Conservation (phyloP, 2,888 invertebrate genomes). For the Hoplodrina blanda region DNA sequence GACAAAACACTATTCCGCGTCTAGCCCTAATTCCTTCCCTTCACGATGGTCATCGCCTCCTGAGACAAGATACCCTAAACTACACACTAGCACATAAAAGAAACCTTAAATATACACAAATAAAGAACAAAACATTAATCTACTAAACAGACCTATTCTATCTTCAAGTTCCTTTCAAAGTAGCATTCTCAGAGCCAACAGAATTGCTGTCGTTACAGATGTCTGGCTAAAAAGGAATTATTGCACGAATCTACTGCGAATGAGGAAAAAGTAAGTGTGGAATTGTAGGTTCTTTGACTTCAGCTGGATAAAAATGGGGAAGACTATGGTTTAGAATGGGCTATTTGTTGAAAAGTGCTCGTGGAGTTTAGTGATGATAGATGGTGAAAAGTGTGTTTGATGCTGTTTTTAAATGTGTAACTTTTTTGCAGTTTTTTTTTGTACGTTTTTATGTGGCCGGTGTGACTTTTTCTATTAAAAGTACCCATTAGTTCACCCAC, state of each 20-base stretch:
- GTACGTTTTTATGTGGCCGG: too few species aligned
- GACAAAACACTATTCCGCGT: background rate
- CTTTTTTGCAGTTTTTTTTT: too few species aligned
- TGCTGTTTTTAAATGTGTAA: background rate
- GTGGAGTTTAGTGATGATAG: background rate
- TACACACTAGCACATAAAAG: background rate
- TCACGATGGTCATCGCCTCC: too few species aligned
- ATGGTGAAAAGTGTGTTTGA: too few species aligned
- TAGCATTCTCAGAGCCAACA: conserved; percentile 31
- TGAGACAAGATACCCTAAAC: background rate
- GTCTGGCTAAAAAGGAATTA: conserved; percentile 63
- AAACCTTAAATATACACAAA: conserved; percentile 20
- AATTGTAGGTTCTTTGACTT: conserved; percentile 21
- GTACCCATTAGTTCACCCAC: too few species aligned
- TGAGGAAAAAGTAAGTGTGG: conserved; percentile 52
- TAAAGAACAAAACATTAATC: conserved; percentile 44
- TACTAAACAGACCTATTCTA: conserved; percentile 31
- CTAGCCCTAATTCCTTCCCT: background rate
- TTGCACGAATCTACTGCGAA: conserved; percentile 53
- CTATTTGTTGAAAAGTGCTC: conserved; percentile 5
- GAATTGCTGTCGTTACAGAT: conserved; percentile 56
- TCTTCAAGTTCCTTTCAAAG: conserved; percentile 43
- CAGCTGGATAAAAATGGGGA: conserved; percentile 38
- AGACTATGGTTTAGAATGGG: conserved; percentile 34
- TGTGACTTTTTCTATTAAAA: too few species aligned